Evolutionary conservation across 2,797 vertebrate genomes (phyloP).

Genomic region (Enteromius thamalakanensis): DNA sequence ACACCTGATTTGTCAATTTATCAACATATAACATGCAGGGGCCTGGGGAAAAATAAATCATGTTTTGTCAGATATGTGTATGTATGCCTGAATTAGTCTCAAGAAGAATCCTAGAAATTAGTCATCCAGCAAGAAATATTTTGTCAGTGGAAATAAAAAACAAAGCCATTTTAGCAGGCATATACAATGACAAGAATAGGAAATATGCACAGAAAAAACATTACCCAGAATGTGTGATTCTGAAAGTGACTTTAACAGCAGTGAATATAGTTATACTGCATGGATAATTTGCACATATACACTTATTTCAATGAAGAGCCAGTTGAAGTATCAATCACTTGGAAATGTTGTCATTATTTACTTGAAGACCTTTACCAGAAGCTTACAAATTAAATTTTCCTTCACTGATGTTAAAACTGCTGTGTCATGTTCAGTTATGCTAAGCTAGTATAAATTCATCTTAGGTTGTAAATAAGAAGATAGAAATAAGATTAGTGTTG

Average conservation of each 20-base stretch:
- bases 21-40: slow-evolving; percentile 70
- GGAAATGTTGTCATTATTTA: not conserved
- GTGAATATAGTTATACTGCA: not conserved
- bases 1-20: slow-evolving; percentile 75
- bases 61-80: slow-evolving; percentile 67
- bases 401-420: not conserved
- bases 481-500: too few relatives aligned
- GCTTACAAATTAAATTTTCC: not conserved
- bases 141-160: slow-evolving; percentile 44
- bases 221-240: not conserved
- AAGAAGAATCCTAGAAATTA: slow-evolving; percentile 67
- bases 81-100: slow-evolving; percentile 69
- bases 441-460: not conserved
- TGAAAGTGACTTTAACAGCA: not conserved
- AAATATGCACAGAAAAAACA: slow-evolving; percentile 40
- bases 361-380: not conserved
- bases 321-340: not conserved
- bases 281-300: not conserved
- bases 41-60: slow-evolving; percentile 72
- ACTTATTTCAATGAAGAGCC: not conserved
- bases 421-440: not conserved
- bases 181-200: slow-evolving; percentile 52
- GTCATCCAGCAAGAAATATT: slow-evolving; percentile 53
- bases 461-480: not conserved
- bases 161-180: slow-evolving; percentile 9